These are phyloP conservation scores for Notamacropus eugenii DNA, from an alignment of 2,797 vertebrate species.

Conservation along the genomic window DNA sequence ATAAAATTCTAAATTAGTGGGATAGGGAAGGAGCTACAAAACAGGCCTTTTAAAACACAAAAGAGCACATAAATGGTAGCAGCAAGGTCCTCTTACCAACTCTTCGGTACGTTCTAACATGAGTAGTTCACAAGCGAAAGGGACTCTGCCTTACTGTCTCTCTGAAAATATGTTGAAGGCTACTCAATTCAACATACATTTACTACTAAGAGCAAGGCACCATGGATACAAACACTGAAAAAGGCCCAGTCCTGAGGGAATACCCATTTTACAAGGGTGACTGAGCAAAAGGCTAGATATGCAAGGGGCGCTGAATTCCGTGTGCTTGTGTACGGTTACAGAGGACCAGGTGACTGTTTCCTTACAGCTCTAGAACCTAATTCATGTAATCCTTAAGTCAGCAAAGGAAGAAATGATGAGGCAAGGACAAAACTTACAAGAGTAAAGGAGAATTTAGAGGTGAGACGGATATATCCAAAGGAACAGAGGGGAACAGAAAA, in stretches of 20 bases:
- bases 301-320: background rate
- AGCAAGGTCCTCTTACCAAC: background rate
- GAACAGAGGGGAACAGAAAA: background rate
- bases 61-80: background rate
- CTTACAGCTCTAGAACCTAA: background rate
- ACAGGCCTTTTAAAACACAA: conserved; percentile 23
- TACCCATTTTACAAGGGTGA: background rate
- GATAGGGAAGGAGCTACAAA: conserved; percentile 4
- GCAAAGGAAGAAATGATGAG: conserved; percentile 26
- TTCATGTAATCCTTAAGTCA: background rate
- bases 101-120: background rate
- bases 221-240: background rate
- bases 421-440: conserved; percentile 3
- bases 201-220: background rate
- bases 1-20: conserved; percentile 31
- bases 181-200: background rate
- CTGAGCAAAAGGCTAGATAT: background rate
- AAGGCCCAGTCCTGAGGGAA: background rate
- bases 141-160: background rate
- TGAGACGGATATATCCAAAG: background rate
- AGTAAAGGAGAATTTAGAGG: background rate
- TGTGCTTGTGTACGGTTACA: background rate
- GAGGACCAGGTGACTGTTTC: background rate
- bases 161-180: background rate
- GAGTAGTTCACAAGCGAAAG: background rate